Base-by-base conservation (phyloP, 1,140 invertebrate species). In the Pseudomyrmex concolor region DNA sequence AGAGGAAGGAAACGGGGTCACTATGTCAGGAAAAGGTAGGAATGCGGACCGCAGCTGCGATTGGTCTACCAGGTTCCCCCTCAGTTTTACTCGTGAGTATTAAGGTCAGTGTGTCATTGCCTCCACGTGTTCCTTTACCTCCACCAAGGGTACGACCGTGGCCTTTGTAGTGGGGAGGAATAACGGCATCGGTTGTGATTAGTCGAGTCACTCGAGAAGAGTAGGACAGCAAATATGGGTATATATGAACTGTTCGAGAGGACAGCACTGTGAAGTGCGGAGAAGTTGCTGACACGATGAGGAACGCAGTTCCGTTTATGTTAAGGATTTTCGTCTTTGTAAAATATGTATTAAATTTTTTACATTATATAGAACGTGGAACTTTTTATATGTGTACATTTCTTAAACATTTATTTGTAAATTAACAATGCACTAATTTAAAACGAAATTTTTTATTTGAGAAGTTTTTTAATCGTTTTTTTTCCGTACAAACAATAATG, bases 151-250 rank as follows among this genome's bases (percentile, higher is more conserved):
- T 48, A 17, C 34, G 60, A 43, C 51, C 48, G 5, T 70, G 57
- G 51, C 13, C 48, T 48, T 60, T 51, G n/a, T 57, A 13, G 85
- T 57, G 57, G 51, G 86, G 66, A 59, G 78, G n/a, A 80, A 25
- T 90, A 92, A 92, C 91, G 92, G 91, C 25, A 92, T 87, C 86
- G 83, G 88, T 92, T 93, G 91, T 92, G 89, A 89, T 81, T 77
- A 54, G 73, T 25, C 55, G 51, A 34, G 34, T 50, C 15, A 15
- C 10, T 13, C 50, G 19, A 55, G 50, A 51, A 57, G 71, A 87
- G 84, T 73, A 63, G 62, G 70, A 64, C 45, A 67, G 48, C 2
- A 34, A 59, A 51, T 81, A 66, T 50, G 67, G 80, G 63, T 90
- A 90, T 90, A 90, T 86, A 89, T 83, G 7, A 34, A 9, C 54